A percentile compares a stretch with the other conserved stretches of the same genome.
phyloP scores from a whole-genome alignment of 2,888 invertebrate genomes.

The Xestia rhomboidea region DNA sequence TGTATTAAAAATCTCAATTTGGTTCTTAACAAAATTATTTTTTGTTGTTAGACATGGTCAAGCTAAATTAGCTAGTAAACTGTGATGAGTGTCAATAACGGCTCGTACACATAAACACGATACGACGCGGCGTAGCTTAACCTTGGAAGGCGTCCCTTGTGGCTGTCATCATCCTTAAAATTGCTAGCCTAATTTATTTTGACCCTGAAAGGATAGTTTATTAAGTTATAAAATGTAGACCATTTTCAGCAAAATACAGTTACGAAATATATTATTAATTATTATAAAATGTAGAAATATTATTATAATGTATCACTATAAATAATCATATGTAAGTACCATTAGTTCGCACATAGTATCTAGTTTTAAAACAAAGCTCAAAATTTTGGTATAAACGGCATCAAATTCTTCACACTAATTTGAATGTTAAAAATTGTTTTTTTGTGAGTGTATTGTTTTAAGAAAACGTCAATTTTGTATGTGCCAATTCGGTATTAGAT shows the following conservation, averaged over 20 bases:
- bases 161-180: not conserved
- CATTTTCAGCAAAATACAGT: not conserved
- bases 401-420: not conserved
- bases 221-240: not conserved
- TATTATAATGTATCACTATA: not conserved
- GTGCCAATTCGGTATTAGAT: constrained; percentile 6
- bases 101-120: no score
- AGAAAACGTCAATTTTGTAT: constrained; percentile 1
- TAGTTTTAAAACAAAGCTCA: not conserved
- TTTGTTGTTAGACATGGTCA: not conserved
- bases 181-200: not conserved
- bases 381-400: not conserved
- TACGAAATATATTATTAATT: not conserved
- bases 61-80: not conserved
- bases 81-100: not conserved
- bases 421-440: not conserved
- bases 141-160: not conserved
- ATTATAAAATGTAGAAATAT: not conserved
- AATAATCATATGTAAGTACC: not conserved
- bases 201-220: not conserved
- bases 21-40: not conserved
- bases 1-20: not conserved
- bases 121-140: not conserved
- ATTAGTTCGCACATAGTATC: not conserved
- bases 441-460: not conserved